These are phyloP conservation scores for Potamilus streckersoni DNA, from an alignment of 1,140 invertebrate species.

Conservation along the genomic window DNA sequence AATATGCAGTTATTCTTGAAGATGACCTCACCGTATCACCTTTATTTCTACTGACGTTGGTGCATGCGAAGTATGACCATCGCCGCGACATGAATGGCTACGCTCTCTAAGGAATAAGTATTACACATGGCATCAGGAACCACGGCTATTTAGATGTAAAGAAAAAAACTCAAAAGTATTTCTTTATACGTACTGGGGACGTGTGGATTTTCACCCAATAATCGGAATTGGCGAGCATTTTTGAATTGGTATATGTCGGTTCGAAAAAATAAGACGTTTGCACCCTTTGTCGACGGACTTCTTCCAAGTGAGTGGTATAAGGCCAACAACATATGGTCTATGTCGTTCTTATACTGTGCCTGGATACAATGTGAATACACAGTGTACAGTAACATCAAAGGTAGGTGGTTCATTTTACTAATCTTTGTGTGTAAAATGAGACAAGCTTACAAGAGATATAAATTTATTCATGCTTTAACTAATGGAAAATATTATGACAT, in stretches of 20 bases:
- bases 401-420: neutral
- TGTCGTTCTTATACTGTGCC: slow-evolving; percentile 49
- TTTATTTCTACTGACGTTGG: slow-evolving; percentile 39
- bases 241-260: slow-evolving; percentile 37
- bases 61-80: slow-evolving; percentile 43
- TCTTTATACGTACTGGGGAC: slow-evolving; percentile 42
- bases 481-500: too few species aligned
- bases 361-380: slow-evolving; percentile 30
- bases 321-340: slow-evolving; percentile 45
- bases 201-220: slow-evolving; percentile 49
- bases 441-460: too few species aligned
- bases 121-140: slow-evolving; percentile 22
- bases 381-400: slow-evolving; percentile 25
- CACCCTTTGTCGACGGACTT: slow-evolving; percentile 34
- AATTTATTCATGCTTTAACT: too few species aligned
- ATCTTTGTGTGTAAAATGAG: too few species aligned
- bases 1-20: slow-evolving; percentile 50
- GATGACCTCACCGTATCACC: slow-evolving; percentile 49
- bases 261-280: slow-evolving; percentile 13
- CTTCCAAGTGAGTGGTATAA: slow-evolving; percentile 33
- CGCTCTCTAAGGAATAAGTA: slow-evolving; percentile 33
- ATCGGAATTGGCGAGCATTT: slow-evolving; percentile 39
- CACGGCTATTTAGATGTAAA: slow-evolving; percentile 8
- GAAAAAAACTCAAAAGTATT: slow-evolving; percentile 14
- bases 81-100: slow-evolving; percentile 38